A percentile compares a stretch with the other conserved stretches of the same genome.
Conservation (phyloP, 2,888 invertebrate species). For the Megaustenia siamemsis region DNA sequence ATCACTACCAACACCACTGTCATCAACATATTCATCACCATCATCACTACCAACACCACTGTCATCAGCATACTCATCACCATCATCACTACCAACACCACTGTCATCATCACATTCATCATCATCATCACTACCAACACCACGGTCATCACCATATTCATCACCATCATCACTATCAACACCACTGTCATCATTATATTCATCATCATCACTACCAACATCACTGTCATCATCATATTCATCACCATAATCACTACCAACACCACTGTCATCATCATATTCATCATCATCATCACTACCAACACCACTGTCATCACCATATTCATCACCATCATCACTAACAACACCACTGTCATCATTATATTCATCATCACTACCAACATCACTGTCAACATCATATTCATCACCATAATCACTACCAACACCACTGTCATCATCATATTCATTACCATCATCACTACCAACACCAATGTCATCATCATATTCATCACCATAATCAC, state of each 20-base stretch:
- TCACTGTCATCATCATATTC: not conserved
- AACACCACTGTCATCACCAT: not conserved
- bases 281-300: not conserved
- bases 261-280: not conserved
- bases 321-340: too few species aligned
- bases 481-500: too few species aligned
- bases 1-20: too few species aligned
- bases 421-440: not conserved
- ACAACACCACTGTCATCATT: too few species aligned
- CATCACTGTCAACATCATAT: too few species aligned
- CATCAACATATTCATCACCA: too few species aligned
- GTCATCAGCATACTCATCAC: not conserved
- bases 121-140: not conserved
- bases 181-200: not conserved
- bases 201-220: not conserved
- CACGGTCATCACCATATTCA: not conserved
- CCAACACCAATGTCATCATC: too few species aligned
- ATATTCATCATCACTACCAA: too few species aligned
- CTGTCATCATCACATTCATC: not conserved
- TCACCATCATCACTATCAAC: not conserved
- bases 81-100: too few species aligned
- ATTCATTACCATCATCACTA: too few species aligned
- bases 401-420: not conserved
- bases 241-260: not conserved
- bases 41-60: not conserved